A percentile compares a stretch with the other conserved stretches of the same genome.
These are phyloP conservation scores for Petrosia ficiformis DNA, from an alignment of 37 sponge, comb jelly and placozoan genomes.

Conservation along the genomic window DNA sequence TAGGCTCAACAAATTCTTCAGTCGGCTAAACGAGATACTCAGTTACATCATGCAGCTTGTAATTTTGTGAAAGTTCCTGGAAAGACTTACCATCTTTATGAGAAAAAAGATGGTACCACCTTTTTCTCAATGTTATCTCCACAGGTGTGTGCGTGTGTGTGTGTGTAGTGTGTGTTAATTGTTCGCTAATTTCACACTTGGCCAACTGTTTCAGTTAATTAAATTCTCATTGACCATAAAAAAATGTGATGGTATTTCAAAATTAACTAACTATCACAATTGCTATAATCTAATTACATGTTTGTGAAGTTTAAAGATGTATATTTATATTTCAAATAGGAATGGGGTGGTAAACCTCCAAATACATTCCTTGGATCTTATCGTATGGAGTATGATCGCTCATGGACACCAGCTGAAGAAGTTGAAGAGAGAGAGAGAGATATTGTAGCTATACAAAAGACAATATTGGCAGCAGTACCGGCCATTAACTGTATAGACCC, in stretches of 20 bases:
- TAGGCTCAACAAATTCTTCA: slow-evolving; percentile 69
- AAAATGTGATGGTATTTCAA: no score
- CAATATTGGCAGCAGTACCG: slow-evolving; percentile 7
- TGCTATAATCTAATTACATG: no score
- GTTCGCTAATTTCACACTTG: no score
- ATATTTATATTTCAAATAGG: no score
- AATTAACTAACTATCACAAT: no score
- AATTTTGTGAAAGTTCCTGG: slow-evolving; percentile 88
- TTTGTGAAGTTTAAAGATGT: no score
- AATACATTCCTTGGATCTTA: slow-evolving; percentile 64
- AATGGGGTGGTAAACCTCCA: slow-evolving; percentile 62
- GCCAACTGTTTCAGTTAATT: no score
- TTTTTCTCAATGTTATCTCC: slow-evolving; percentile 87
- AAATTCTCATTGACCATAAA: no score
- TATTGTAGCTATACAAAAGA: slow-evolving; percentile 42
- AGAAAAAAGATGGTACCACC: slow-evolving; percentile 33
- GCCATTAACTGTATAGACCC: not conserved
- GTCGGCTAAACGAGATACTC: slow-evolving; percentile 47
- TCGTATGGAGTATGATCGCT: slow-evolving; percentile 58
- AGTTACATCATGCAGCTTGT: slow-evolving; percentile 81
- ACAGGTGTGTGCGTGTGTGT: slow-evolving; percentile 7
- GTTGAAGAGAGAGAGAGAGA: slow-evolving; percentile 49
- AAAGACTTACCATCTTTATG: slow-evolving; percentile 83
- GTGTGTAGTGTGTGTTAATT: no score
- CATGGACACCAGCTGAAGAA: slow-evolving; percentile 71